A percentile compares a stretch with the other conserved stretches of the same genome.
Conservation (phyloP, 2,888 invertebrate species). For the Melinaea menophilus region DNA sequence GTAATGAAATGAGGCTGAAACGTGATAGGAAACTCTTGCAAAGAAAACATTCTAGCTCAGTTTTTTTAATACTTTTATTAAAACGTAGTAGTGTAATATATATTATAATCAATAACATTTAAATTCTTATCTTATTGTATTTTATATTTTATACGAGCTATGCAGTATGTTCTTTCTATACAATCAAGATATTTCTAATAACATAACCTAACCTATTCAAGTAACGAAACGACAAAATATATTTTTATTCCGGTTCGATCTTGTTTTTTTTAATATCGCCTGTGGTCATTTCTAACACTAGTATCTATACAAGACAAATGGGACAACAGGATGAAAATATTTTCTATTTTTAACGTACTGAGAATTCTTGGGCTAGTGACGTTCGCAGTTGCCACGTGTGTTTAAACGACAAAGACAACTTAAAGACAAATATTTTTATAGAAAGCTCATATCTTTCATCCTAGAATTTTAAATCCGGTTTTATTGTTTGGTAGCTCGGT, state of each 20-base stretch:
- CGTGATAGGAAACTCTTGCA: conserved; percentile 26
- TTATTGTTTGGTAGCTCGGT: background rate
- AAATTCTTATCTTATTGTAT: no score
- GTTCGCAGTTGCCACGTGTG: conserved; percentile 16
- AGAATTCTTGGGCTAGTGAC: conserved; percentile 14
- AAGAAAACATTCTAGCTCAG: conserved; percentile 16
- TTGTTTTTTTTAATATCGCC: background rate
- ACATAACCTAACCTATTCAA: no score
- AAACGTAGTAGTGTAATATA: no score
- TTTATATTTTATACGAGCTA: no score
- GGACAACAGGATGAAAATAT: conserved; percentile 5
- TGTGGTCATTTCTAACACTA: background rate
- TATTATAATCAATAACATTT: no score
- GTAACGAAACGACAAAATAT: background rate
- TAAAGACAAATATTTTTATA: conserved; percentile 20
- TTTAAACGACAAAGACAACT: conserved; percentile 22
- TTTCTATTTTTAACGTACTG: conserved; percentile 1
- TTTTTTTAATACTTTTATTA: conserved; percentile 12
- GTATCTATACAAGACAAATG: conserved; percentile 1
- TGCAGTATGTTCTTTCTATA: no score
- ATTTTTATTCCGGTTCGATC: background rate
- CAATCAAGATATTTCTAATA: no score
- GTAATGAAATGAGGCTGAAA: conserved; percentile 29
- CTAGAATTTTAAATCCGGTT: background rate
- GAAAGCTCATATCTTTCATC: conserved; percentile 5